Percentiles rank a stretch among this genome's conserved stretches.
phyloP scores from a whole-genome alignment of 2,113 vertebrate genomes.

The Xerus inauris region DNA sequence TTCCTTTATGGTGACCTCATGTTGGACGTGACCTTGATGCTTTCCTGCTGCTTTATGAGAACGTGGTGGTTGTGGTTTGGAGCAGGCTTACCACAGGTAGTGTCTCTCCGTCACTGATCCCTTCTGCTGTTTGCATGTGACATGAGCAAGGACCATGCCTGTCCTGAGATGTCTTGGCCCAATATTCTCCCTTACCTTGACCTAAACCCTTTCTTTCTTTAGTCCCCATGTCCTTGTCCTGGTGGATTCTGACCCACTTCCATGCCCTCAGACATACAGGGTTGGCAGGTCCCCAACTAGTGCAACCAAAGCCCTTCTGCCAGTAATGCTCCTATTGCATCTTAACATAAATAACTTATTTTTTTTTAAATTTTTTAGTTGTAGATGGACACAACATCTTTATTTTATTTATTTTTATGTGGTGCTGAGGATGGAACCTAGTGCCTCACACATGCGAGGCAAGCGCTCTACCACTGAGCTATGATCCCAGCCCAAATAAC shows the following conservation, averaged over 20 bases:
- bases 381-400: no score
- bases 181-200: no score
- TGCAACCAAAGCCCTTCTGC: no score
- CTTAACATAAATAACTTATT: background rate
- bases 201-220: background rate
- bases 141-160: background rate
- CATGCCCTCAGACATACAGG: no score
- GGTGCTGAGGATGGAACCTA: no score
- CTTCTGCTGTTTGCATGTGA: background rate
- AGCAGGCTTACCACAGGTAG: background rate
- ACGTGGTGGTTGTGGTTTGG: background rate
- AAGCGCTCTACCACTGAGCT: no score
- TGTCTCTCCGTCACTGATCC: accelerated
- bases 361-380: no score
- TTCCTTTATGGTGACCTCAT: background rate
- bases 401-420: no score
- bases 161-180: no score
- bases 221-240: background rate
- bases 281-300: background rate
- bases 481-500: background rate
- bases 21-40: background rate
- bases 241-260: background rate
- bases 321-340: background rate
- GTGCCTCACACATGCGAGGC: no score
- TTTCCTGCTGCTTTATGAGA: background rate